A percentile compares a stretch with the other conserved stretches of the same genome.
phyloP scores from a whole-genome alignment of 2,113 vertebrate species.

The Cynopterus brachyotis region DNA sequence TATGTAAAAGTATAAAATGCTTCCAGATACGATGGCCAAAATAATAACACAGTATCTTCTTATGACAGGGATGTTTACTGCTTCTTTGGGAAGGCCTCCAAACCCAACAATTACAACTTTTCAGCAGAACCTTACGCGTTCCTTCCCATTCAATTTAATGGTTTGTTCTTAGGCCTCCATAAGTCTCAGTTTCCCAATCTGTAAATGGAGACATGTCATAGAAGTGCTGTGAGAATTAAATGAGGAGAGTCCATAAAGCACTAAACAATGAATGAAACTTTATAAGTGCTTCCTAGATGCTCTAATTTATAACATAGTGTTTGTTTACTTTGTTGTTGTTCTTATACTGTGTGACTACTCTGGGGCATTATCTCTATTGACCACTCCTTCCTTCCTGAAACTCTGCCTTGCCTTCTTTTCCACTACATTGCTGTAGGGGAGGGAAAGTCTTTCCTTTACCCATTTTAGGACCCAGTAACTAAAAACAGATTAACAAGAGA shows the following conservation, averaged over 20 bases:
- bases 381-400: slow-evolving; percentile 14
- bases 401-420: background rate
- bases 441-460: background rate
- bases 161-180: background rate
- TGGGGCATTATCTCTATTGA: background rate
- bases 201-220: background rate
- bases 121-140: background rate
- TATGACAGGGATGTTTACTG: background rate
- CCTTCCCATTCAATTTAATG: background rate
- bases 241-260: background rate
- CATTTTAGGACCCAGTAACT: background rate
- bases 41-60: background rate
- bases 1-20: slow-evolving; percentile 26
- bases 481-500: background rate
- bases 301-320: background rate
- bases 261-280: background rate
- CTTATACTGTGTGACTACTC: background rate
- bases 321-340: background rate
- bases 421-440: background rate
- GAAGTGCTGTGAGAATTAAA: background rate
- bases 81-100: background rate
- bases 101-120: background rate
- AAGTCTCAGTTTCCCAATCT: background rate
- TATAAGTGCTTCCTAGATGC: background rate
- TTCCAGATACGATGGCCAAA: background rate